Evolutionary conservation across 2,888 invertebrate species (phyloP).

Genomic region (Phymatocera aterrima): DNA sequence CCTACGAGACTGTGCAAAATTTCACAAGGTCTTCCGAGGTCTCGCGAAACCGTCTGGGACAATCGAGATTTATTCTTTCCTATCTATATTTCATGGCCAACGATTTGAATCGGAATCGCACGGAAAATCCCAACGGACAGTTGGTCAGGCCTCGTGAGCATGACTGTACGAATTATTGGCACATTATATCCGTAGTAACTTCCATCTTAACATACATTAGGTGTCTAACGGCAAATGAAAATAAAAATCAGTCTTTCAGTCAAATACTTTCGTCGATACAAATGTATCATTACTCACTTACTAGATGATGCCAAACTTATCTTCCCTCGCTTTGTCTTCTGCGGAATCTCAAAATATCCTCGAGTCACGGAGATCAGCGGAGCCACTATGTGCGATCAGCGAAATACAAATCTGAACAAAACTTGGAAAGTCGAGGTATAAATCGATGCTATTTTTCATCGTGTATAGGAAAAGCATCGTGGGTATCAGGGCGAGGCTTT

Average conservation of each 20-base stretch:
- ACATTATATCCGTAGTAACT: not conserved
- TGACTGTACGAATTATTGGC: constrained; percentile 16
- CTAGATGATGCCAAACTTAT: not conserved
- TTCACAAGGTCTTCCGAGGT: constrained; percentile 1
- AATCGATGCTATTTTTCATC: constrained; percentile 26
- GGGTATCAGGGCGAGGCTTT: constrained; percentile 10
- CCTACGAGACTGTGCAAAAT: not conserved
- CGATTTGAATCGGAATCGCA: constrained; percentile 37
- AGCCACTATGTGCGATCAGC: not conserved
- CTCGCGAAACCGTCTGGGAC: constrained; percentile 15
- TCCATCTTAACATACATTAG: not conserved
- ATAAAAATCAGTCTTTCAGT: not conserved
- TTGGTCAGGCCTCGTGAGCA: constrained; percentile 23
- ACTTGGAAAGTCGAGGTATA: not conserved
- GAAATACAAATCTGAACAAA: constrained; percentile 22
- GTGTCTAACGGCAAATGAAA: not conserved
- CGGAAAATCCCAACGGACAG: constrained; percentile 7
- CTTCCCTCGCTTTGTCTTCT: not conserved
- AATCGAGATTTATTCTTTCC: constrained; percentile 32
- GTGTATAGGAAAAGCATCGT: not conserved
- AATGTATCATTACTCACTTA: not conserved
- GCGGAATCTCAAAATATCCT: not conserved
- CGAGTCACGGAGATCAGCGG: not conserved
- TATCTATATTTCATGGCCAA: constrained; percentile 39
- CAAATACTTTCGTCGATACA: not conserved